A percentile compares a stretch with the other conserved stretches of the same genome.
These are phyloP conservation scores for Apantesis nais DNA, from an alignment of 2,888 invertebrate genomes.

Conservation along the genomic window DNA sequence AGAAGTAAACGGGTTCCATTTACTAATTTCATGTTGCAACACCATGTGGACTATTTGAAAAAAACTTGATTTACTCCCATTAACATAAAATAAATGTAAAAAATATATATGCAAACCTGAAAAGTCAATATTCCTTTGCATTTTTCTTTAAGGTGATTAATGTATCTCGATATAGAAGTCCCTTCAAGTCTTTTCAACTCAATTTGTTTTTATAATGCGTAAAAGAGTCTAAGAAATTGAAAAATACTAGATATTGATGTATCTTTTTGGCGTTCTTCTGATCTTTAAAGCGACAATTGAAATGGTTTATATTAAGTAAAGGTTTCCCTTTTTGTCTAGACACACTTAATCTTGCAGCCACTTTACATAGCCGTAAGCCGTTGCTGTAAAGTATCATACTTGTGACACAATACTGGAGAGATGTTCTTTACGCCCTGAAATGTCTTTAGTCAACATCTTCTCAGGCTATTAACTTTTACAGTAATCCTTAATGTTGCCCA, in stretches of 20 bases:
- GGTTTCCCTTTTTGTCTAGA: conserved; percentile 6
- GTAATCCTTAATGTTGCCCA: conserved; percentile 21
- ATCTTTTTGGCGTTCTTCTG: too few relatives aligned
- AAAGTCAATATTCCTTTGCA: too few relatives aligned
- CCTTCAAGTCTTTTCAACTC: too few relatives aligned
- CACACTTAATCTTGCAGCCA: conserved; percentile 8
- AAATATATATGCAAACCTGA: too few relatives aligned
- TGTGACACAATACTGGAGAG: background rate
- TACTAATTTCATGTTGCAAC: too few relatives aligned
- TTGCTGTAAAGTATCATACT: conserved; percentile 4
- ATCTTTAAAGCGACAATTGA: background rate
- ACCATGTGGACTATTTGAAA: too few relatives aligned
- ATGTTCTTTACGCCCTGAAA: conserved; percentile 7
- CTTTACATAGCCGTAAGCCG: background rate
- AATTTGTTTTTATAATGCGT: too few relatives aligned
- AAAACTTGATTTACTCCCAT: too few relatives aligned
- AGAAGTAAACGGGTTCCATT: too few relatives aligned
- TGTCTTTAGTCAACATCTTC: conserved; percentile 13
- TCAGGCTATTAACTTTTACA: conserved; percentile 21
- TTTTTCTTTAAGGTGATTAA: too few relatives aligned
- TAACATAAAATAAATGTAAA: too few relatives aligned
- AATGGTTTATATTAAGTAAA: background rate
- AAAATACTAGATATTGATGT: background rate
- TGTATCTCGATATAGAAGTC: too few relatives aligned
- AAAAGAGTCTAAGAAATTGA: background rate